These are phyloP conservation scores for Notodonta dromedarius DNA, from an alignment of 2,888 invertebrate genomes.

Conservation along the genomic window DNA sequence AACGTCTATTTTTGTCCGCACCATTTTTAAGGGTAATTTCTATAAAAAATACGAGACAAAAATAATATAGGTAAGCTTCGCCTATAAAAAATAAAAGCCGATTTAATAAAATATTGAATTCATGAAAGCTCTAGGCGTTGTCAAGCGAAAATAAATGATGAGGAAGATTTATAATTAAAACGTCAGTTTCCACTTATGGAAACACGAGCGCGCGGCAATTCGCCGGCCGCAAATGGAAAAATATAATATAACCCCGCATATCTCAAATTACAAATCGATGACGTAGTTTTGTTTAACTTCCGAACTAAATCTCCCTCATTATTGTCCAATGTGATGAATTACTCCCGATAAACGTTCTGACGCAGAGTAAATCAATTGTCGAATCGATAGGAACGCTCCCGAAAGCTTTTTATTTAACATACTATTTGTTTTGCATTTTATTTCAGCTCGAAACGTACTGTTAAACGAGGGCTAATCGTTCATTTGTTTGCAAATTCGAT, in stretches of 20 bases:
- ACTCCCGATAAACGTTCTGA: constrained; percentile 73
- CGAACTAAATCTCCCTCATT: constrained; percentile 70
- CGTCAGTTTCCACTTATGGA: constrained; percentile 28
- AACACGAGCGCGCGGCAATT: constrained; percentile 40
- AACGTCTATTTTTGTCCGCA: too few relatives aligned
- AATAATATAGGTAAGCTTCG: not conserved
- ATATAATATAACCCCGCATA: constrained; percentile 53
- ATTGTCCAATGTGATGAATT: constrained; percentile 77
- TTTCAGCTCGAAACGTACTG: constrained; percentile 46
- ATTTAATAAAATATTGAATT: constrained; percentile 6
- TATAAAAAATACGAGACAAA: not conserved
- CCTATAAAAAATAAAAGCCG: not conserved
- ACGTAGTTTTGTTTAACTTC: constrained; percentile 71
- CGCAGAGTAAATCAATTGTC: constrained; percentile 70
- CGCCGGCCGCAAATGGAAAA: constrained; percentile 45
- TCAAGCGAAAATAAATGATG: constrained; percentile 22
- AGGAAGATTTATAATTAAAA: constrained; percentile 25
- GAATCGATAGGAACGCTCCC: constrained; percentile 53
- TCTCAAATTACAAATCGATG: constrained; percentile 78
- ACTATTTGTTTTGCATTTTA: constrained; percentile 61
- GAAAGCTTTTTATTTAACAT: constrained; percentile 61
- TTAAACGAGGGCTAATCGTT: constrained; percentile 50
- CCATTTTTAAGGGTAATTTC: too few relatives aligned
- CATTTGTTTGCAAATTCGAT: constrained; percentile 46
- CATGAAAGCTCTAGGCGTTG: constrained; percentile 6